Percentiles rank a stretch among this genome's conserved stretches.
Conservation (phyloP, 2,113 vertebrate genomes). For the Carettochelys insculpta region DNA sequence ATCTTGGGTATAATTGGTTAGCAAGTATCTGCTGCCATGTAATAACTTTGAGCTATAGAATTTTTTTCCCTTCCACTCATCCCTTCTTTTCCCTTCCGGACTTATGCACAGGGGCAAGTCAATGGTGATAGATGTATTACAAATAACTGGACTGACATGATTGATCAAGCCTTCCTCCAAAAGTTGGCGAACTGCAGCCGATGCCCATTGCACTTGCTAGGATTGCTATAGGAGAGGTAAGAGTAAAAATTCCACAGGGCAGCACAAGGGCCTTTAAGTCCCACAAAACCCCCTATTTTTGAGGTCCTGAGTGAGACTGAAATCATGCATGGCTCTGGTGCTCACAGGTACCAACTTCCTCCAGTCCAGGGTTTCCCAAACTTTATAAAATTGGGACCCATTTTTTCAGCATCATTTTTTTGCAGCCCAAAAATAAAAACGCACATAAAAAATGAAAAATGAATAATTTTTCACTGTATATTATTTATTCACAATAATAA, state of each 20-base stretch:
- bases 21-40: slow-evolving; percentile 57
- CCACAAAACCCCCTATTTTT: rapidly evolving
- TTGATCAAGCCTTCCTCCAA: not conserved
- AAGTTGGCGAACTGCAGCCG: rapidly evolving
- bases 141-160: not conserved
- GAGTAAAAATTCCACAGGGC: not conserved
- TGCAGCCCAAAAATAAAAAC: too few relatives aligned
- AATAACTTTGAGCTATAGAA: slow-evolving; percentile 38
- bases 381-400: too few relatives aligned
- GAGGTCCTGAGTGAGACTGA: not conserved
- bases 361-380: too few relatives aligned
- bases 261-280: rapidly evolving
- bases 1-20: slow-evolving; percentile 77
- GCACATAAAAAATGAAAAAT: too few relatives aligned
- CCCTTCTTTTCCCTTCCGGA: not conserved
- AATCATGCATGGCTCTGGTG: rapidly evolving
- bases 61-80: not conserved
- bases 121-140: too few relatives aligned
- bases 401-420: too few relatives aligned
- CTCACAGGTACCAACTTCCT: too few relatives aligned
- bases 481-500: too few relatives aligned
- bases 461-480: too few relatives aligned
- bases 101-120: not conserved
- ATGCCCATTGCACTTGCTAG: not conserved
- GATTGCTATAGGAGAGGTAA: rapidly evolving